Percentiles rank a stretch among this genome's conserved stretches.
These are phyloP conservation scores for Porites australiensis DNA, from an alignment of 64 coral and sea anemone genomes.

Conservation along the genomic window DNA sequence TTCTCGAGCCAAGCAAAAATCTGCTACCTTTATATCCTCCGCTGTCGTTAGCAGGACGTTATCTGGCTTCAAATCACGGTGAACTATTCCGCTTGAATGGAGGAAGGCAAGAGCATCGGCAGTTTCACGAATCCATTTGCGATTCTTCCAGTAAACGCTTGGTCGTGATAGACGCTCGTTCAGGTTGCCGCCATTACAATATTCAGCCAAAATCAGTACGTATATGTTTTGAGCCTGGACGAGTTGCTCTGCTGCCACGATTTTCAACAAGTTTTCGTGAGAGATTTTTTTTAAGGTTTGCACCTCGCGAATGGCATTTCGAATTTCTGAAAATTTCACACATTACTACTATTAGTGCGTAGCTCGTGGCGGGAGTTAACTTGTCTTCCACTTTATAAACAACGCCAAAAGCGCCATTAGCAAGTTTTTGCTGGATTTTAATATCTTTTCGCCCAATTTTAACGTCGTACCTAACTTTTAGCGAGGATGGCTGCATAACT, in stretches of 20 bases:
- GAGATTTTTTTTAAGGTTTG: neutral
- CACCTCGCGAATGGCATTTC: constrained; percentile 29
- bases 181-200: constrained; percentile 66
- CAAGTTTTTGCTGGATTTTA: neutral
- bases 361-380: neutral
- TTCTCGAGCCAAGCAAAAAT: constrained; percentile 64
- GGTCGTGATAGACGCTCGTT: constrained; percentile 24
- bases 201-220: constrained; percentile 58
- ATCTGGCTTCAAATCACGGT: constrained; percentile 70
- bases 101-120: constrained; percentile 54
- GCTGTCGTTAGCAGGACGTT: constrained; percentile 49
- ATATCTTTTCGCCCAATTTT: neutral
- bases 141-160: constrained; percentile 30
- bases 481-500: too few relatives aligned
- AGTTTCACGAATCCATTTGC: constrained; percentile 56
- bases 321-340: neutral
- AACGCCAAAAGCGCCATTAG: neutral
- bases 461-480: too few relatives aligned
- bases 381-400: constrained; percentile 15
- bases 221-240: neutral
- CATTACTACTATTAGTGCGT: neutral
- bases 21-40: constrained; percentile 43
- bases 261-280: constrained; percentile 1
- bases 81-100: constrained; percentile 51
- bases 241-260: neutral